Evolutionary conservation across 2,888 invertebrate genomes (phyloP), one percentile per base, ranked within the genome.

Genomic region (Labia minor): DNA sequence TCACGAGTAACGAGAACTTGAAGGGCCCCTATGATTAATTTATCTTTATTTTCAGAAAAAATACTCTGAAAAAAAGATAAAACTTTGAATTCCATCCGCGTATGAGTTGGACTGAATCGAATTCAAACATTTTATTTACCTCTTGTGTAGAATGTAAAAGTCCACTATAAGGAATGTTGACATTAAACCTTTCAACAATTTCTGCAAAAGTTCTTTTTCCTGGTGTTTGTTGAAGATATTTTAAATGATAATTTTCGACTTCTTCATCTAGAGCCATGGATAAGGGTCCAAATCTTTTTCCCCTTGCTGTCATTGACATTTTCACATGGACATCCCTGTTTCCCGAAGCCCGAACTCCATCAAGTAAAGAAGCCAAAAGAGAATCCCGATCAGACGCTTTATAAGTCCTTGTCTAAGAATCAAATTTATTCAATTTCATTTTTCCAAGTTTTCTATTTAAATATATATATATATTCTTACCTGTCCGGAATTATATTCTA

Each of bases 41-140:
- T 95, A 79, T 98, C 98, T 77, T 99, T 99, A 80, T 97, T 99
- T 80, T 98, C 94, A 8, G 95, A 90, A 82, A 97, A 98, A 71
- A 98, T 83, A 70, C 95, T 92, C 95, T 96, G 80, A 37, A 81
- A 80, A 21, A 76, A 70, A 71, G n/a, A n/a, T n/a, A n/a, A n/a
- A n/a, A n/a, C n/a, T n/a, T n/a, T n/a, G n/a, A n/a, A n/a, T n/a
- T n/a, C n/a, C n/a, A n/a, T n/a, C n/a, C n/a, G n/a, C n/a, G n/a
- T n/a, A n/a, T n/a, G n/a, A n/a, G n/a, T n/a, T n/a, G n/a, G n/a
- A n/a, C n/a, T n/a, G n/a, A n/a, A n/a, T n/a, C n/a, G 14, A 49
- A 49, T 10, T n/a, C 14, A 49, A 49, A 10, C 19, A 64, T 26
- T 64, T 19, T 37, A 75, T 89, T 85, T 83, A 95, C 96, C 80